phyloP scores from a whole-genome alignment of 1,140 invertebrate species.

The Microplitis demolitor region DNA sequence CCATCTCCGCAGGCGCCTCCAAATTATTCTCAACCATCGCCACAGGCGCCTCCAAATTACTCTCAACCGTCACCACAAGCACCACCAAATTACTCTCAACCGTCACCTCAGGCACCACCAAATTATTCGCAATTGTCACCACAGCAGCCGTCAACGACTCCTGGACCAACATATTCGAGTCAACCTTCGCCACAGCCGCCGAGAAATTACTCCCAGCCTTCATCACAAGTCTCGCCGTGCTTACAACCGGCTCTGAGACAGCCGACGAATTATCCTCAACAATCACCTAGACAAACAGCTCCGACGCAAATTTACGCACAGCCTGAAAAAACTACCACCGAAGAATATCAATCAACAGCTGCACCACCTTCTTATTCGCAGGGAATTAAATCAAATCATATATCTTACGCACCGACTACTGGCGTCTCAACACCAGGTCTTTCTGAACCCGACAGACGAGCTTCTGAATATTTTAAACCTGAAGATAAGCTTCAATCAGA shows the following conservation, averaged over 20 bases:
- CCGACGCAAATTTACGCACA: constrained; percentile 31
- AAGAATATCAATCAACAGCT: constrained; percentile 35
- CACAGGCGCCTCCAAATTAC: constrained; percentile 22
- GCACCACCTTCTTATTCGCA: constrained; percentile 37
- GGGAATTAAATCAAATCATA: constrained; percentile 48
- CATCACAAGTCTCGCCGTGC: constrained; percentile 11
- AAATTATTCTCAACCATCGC: constrained; percentile 31
- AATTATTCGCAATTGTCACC: constrained; percentile 46
- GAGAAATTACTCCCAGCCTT: constrained; percentile 29
- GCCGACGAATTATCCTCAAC: constrained; percentile 35
- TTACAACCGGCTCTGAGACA: neutral
- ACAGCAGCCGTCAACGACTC: constrained; percentile 40
- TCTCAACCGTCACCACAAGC: constrained; percentile 36
- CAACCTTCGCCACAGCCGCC: constrained; percentile 29
- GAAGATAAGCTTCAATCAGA: constrained; percentile 48
- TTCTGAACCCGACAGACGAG: constrained; percentile 40
- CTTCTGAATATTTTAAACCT: constrained; percentile 43
- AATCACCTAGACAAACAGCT: constrained; percentile 28
- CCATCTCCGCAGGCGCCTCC: constrained; percentile 30
- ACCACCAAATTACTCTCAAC: constrained; percentile 36
- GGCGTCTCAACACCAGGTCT: constrained; percentile 28
- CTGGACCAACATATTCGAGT: constrained; percentile 36
- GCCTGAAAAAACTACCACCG: constrained; percentile 23
- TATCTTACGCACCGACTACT: constrained; percentile 39
- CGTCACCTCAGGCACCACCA: constrained; percentile 40